Conservation (phyloP, 2,797 vertebrate genomes). For the Enteromius afrohamiltoni region DNA sequence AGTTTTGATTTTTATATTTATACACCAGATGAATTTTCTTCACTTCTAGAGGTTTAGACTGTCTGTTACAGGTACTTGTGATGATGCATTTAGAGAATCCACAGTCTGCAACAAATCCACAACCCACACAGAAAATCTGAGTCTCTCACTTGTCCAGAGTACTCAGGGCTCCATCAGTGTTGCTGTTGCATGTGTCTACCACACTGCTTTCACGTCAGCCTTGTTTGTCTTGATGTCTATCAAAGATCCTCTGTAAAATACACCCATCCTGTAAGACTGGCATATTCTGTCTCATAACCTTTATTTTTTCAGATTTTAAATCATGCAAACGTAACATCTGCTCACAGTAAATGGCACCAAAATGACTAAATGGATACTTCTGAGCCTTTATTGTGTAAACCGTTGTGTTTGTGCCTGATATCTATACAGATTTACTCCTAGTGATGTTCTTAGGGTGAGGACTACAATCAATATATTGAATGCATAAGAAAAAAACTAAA, state of each 20-base stretch:
- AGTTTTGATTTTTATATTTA: conserved; percentile 63
- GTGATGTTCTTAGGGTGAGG: not conserved
- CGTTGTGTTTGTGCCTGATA: not conserved
- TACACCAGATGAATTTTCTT: conserved; percentile 78
- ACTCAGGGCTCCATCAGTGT: conserved; percentile 48
- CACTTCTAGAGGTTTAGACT: conserved; percentile 62
- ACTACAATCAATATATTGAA: not conserved
- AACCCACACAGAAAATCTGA: conserved; percentile 43
- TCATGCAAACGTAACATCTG: conserved; percentile 56
- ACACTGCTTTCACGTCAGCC: conserved; percentile 40
- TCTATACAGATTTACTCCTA: not conserved
- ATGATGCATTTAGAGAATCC: conserved; percentile 48
- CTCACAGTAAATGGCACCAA: conserved; percentile 60
- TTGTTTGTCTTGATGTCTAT: conserved; percentile 26
- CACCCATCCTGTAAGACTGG: conserved; percentile 44
- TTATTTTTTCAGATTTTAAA: conserved; percentile 56
- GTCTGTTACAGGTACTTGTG: conserved; percentile 53
- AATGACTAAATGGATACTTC: conserved; percentile 37
- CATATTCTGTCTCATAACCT: conserved; percentile 51
- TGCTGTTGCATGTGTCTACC: conserved; percentile 58
- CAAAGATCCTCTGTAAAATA: conserved; percentile 55
- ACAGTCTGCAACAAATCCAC: conserved; percentile 42
- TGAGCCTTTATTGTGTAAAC: conserved; percentile 25
- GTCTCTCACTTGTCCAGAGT: conserved; percentile 42
- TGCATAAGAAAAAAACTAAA: not conserved